phyloP scores from a whole-genome alignment of 2,888 invertebrate species.

The Aporophyla lueneburgensis region DNA sequence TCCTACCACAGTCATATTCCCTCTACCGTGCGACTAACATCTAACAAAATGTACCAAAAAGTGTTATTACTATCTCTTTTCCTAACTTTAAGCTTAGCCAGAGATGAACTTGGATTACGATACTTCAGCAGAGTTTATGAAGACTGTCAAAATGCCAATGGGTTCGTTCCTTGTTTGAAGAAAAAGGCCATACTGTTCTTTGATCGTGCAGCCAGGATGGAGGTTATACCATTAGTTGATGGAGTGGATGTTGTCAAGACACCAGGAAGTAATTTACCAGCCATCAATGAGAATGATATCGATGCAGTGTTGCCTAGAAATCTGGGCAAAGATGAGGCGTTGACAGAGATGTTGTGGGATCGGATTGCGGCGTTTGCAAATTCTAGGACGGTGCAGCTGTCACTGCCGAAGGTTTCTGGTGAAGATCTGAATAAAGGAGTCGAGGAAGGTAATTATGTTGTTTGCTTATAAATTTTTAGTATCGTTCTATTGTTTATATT shows the following conservation, averaged over 20 bases:
- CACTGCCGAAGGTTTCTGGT: conserved; percentile 93
- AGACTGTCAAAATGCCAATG: conserved; percentile 93
- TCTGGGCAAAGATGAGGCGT: conserved; percentile 92
- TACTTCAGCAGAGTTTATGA: conserved; percentile 94
- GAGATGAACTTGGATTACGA: conserved; percentile 91
- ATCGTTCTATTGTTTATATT: not conserved
- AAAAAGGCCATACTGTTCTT: conserved; percentile 95
- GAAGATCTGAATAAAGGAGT: conserved; percentile 93
- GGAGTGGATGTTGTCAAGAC: conserved; percentile 93
- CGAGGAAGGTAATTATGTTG: conserved; percentile 93
- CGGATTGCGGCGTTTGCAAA: conserved; percentile 93
- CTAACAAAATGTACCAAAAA: conserved; percentile 79
- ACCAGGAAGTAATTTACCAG: conserved; percentile 83
- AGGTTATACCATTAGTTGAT: conserved; percentile 91
- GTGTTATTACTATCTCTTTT: conserved; percentile 76
- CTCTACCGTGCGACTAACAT: conserved; percentile 82
- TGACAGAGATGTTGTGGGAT: conserved; percentile 93
- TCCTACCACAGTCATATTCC: conserved; percentile 90
- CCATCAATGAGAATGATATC: conserved; percentile 92
- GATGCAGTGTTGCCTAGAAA: conserved; percentile 93
- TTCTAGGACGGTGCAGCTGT: conserved; percentile 94
- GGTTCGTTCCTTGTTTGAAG: conserved; percentile 94
- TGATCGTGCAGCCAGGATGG: conserved; percentile 94
- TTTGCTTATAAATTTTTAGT: not conserved
- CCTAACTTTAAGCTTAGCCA: conserved; percentile 67